Conservation (phyloP, 2,888 invertebrate genomes). For the Eupithecia dodoneata region DNA sequence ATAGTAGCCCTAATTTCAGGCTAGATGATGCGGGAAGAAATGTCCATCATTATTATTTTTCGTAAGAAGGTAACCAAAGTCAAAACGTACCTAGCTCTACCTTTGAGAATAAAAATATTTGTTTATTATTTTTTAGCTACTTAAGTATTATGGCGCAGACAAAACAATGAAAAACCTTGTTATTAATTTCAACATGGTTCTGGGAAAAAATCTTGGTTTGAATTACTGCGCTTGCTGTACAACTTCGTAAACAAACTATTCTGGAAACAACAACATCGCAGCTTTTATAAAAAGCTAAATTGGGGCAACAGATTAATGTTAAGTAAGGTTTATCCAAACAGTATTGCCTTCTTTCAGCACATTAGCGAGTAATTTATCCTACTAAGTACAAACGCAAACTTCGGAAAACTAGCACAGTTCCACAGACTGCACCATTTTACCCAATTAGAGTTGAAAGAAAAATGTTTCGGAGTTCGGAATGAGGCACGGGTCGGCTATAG, state of each 20-base stretch:
- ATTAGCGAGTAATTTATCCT: conserved; percentile 42
- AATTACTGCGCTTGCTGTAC: neutral
- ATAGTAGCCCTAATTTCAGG: neutral
- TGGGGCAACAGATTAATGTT: conserved; percentile 10
- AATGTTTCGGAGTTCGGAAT: conserved; percentile 61
- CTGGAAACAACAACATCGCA: neutral
- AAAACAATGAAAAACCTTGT: neutral
- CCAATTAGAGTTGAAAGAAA: conserved; percentile 62
- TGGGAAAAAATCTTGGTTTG: neutral
- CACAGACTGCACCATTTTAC: conserved; percentile 55
- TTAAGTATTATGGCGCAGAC: neutral
- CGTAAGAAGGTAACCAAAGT: neutral
- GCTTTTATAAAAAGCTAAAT: conserved; percentile 1
- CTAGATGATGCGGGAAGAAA: neutral
- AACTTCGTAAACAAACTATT: neutral
- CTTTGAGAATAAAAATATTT: too few relatives aligned
- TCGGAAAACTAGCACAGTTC: conserved; percentile 34
- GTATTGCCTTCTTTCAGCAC: conserved; percentile 30
- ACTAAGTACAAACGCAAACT: conserved; percentile 37
- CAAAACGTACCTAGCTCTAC: too few relatives aligned
- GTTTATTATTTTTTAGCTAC: too few relatives aligned
- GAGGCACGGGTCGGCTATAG: conserved; percentile 54
- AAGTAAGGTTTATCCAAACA: conserved; percentile 16
- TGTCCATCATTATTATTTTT: neutral
- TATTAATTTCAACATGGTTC: neutral